Percentiles rank a stretch among this genome's conserved stretches.
These are phyloP conservation scores for Calycopis cecrops DNA, from an alignment of 1,140 invertebrate species.

Conservation along the genomic window DNA sequence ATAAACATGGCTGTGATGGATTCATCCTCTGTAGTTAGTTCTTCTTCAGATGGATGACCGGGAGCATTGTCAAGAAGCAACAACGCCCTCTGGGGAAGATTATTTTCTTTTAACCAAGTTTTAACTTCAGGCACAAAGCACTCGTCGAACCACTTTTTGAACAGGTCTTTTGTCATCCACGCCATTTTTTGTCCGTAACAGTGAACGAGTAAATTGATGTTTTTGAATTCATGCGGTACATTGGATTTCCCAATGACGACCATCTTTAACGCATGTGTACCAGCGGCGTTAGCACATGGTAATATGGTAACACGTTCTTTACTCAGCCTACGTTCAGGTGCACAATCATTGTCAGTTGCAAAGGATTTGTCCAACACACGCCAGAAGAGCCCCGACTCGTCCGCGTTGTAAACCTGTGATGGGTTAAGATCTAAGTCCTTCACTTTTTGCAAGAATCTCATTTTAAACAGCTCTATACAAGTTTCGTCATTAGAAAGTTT, in stretches of 20 bases:
- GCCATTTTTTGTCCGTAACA: slow-evolving; percentile 32
- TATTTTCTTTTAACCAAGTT: slow-evolving; percentile 30
- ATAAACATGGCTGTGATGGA: slow-evolving; percentile 56
- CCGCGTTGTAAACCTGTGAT: slow-evolving; percentile 52
- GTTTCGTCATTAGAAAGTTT: slow-evolving; percentile 20
- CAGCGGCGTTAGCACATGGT: slow-evolving; percentile 50
- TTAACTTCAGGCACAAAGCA: slow-evolving; percentile 47
- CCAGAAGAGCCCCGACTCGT: slow-evolving; percentile 46
- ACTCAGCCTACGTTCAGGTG: slow-evolving; percentile 27
- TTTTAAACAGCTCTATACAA: slow-evolving; percentile 19
- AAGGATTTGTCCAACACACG: slow-evolving; percentile 44
- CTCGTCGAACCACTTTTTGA: slow-evolving; percentile 49
- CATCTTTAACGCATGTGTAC: slow-evolving; percentile 45
- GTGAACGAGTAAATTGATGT: slow-evolving; percentile 28
- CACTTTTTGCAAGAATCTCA: slow-evolving; percentile 25
- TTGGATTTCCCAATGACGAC: slow-evolving; percentile 43
- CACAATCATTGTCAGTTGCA: slow-evolving; percentile 10
- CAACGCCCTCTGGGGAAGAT: slow-evolving; percentile 30
- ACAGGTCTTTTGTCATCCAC: slow-evolving; percentile 27
- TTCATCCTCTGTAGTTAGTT: slow-evolving; percentile 30
- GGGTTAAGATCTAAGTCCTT: slow-evolving; percentile 25
- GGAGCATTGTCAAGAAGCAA: slow-evolving; percentile 37
- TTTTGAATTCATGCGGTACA: slow-evolving; percentile 41
- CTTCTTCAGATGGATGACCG: slow-evolving; percentile 26
- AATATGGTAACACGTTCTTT: slow-evolving; percentile 53